Evolutionary conservation across 2,113 vertebrate species (phyloP).

Genomic region (Columbina picui): DNA sequence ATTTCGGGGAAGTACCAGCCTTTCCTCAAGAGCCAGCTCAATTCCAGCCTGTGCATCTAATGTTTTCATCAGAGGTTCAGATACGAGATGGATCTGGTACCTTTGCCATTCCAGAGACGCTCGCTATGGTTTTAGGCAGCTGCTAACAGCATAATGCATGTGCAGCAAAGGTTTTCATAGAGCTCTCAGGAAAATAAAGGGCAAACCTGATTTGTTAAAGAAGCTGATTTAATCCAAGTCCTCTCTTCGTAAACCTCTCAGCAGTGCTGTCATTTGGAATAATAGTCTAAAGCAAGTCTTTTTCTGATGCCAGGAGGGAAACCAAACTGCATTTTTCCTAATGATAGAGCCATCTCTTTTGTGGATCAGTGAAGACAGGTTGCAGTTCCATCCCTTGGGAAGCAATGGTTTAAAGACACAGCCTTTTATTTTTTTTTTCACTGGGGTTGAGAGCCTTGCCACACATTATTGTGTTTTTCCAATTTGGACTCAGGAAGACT

Average conservation of each 20-base stretch:
- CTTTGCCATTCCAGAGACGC: not conserved
- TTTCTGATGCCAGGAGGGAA: not conserved
- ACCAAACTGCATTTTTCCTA: not conserved
- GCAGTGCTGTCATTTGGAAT: not conserved
- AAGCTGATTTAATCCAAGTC: not conserved
- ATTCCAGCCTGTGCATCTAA: not conserved
- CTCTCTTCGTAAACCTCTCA: not conserved
- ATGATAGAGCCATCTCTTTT: not conserved
- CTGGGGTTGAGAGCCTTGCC: not conserved
- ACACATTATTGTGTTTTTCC: not conserved
- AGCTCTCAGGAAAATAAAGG: not conserved
- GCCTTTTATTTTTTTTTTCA: not conserved
- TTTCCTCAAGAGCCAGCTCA: not conserved
- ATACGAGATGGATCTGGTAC: not conserved
- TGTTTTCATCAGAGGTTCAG: not conserved
- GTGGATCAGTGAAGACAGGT: not conserved
- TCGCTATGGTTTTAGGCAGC: not conserved
- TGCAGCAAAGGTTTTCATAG: not conserved
- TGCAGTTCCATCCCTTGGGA: not conserved
- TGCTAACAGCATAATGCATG: not conserved
- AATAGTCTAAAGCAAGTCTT: not conserved
- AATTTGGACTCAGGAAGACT: not conserved
- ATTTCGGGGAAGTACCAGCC: not conserved
- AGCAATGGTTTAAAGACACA: not conserved
- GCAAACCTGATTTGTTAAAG: not conserved